These are phyloP conservation scores for Eublepharis macularius DNA, from an alignment of 2,113 vertebrate genomes.

Conservation along the genomic window DNA sequence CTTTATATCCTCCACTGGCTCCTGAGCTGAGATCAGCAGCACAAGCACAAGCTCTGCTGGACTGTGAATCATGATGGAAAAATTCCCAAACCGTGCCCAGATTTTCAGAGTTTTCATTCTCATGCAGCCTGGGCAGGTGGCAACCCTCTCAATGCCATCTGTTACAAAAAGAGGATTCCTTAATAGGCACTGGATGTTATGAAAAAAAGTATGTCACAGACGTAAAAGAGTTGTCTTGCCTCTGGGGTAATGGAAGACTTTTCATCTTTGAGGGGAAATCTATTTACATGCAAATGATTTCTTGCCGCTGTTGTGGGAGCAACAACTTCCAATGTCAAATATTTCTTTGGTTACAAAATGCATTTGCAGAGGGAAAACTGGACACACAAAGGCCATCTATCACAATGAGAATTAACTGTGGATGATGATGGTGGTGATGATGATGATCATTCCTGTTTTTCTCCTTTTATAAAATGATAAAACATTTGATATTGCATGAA, in stretches of 20 bases:
- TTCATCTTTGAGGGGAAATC: neutral
- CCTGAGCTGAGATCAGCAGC: no score
- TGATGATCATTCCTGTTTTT: slow-evolving; percentile 40
- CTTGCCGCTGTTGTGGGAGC: neutral
- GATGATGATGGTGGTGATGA: slow-evolving; percentile 33
- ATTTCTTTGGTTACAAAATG: neutral
- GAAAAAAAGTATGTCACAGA: neutral
- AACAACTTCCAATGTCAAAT: neutral
- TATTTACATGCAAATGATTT: neutral
- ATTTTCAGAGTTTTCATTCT: neutral
- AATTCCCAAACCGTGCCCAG: no score
- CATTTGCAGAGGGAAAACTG: slow-evolving; percentile 18
- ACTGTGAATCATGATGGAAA: no score
- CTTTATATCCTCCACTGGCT: no score
- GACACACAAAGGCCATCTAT: neutral
- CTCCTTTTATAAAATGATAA: slow-evolving; percentile 36
- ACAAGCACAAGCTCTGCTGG: no score
- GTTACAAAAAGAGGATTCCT: neutral
- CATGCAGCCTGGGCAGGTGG: no score
- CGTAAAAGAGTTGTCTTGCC: neutral
- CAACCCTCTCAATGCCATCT: neutral
- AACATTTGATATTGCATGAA: slow-evolving; percentile 34
- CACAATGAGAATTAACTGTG: slow-evolving; percentile 5
- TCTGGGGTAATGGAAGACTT: neutral
- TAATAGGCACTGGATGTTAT: neutral